These are phyloP conservation scores for Micoletzkya japonica DNA, from an alignment of 2,888 invertebrate genomes.

Conservation along the genomic window DNA sequence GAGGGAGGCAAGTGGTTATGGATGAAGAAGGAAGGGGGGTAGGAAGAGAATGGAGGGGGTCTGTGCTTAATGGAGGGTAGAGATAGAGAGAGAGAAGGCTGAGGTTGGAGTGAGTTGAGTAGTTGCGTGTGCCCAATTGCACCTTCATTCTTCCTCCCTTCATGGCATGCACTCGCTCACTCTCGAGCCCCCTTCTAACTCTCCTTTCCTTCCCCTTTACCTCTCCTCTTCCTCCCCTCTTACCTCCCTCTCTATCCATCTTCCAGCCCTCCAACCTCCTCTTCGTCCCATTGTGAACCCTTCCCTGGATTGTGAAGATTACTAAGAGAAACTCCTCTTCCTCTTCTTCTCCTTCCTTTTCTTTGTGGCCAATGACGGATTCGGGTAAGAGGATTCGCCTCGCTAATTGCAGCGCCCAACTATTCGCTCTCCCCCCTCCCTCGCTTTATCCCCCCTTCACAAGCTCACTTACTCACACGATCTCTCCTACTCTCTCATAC, in stretches of 20 bases:
- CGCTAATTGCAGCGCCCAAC: too few species aligned
- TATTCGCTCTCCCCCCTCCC: too few species aligned
- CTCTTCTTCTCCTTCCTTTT: constrained; percentile 13
- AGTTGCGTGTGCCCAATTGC: too few species aligned
- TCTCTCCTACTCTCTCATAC: too few species aligned
- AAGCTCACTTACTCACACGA: too few species aligned
- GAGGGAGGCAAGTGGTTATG: too few species aligned
- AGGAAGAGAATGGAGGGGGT: not conserved
- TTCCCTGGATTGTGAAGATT: not conserved
- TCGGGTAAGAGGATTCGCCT: too few species aligned
- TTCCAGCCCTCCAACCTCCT: not conserved
- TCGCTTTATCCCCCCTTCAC: too few species aligned
- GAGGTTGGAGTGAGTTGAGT: not conserved
- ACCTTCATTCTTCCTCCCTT: not conserved
- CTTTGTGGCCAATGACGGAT: constrained; percentile 11
- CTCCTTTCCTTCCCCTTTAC: constrained; percentile 2
- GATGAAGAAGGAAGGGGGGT: too few species aligned
- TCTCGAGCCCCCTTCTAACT: not conserved
- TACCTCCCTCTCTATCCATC: constrained; percentile 14
- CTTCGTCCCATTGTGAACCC: constrained; percentile 7
- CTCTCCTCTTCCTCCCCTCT: constrained; percentile 19
- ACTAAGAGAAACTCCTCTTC: not conserved
- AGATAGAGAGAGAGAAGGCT: not conserved
- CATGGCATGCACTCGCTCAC: not conserved
- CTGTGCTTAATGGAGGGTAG: constrained; percentile 6